These are phyloP conservation scores for Mystacides longicornis DNA, from an alignment of 2,888 invertebrate genomes.

Conservation along the genomic window DNA sequence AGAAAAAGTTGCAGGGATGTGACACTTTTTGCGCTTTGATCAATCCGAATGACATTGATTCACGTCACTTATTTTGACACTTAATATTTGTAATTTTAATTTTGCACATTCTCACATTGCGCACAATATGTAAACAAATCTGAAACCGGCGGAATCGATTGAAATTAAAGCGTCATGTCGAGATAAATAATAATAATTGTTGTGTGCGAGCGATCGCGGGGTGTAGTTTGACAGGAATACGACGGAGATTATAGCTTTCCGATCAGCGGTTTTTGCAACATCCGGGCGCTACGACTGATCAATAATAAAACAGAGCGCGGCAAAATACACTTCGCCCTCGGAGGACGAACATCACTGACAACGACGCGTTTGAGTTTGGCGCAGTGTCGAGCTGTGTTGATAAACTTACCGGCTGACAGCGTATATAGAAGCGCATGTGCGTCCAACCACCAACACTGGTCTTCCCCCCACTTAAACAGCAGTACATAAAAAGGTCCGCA, in stretches of 20 bases:
- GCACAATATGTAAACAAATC: not conserved
- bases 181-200: too few relatives aligned
- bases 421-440: conserved; percentile 1
- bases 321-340: conserved; percentile 28
- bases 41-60: not conserved
- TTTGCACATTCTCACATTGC: not conserved
- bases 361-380: conserved; percentile 29
- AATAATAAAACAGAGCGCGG: conserved; percentile 35
- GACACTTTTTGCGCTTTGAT: not conserved
- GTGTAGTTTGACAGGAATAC: not conserved
- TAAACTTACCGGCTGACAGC: conserved; percentile 1
- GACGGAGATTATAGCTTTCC: not conserved
- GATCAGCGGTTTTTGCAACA: not conserved
- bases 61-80: not conserved
- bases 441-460: not conserved
- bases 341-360: conserved; percentile 23
- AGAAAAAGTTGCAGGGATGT: not conserved
- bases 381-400: conserved; percentile 30
- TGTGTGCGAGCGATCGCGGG: not conserved
- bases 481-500: not conserved
- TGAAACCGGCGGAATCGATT: not conserved
- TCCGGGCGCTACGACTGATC: conserved; percentile 25
- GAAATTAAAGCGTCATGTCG: not conserved
- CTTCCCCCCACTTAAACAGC: not conserved
- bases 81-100: not conserved